Base-by-base conservation (phyloP, 2,797 vertebrate genomes). In the Setipinna tenuifilis region DNA sequence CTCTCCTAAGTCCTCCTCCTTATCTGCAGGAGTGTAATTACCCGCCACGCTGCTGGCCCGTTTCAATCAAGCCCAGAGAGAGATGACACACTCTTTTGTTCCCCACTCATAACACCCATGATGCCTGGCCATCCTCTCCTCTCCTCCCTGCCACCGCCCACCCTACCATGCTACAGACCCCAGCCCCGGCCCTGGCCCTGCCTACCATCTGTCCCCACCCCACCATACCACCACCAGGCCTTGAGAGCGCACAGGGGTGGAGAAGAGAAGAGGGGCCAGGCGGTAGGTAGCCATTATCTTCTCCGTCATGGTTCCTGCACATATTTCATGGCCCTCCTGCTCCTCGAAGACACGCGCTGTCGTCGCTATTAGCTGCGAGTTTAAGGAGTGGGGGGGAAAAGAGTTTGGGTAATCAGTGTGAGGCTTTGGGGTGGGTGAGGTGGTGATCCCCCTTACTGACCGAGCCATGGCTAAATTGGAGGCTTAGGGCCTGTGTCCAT, bases 301-400 rank as follows among this genome's bases (percentile, higher is more conserved):
- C 86, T 92, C 89, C 89, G 95, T 95, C 94, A 95, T 94, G 94
- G 91, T 94, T 91, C 91, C 90, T 94, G 93, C 94, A 95, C 95
- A 94, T 94, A 92, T 95, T 95, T 95, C 94, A 96, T 93, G 68
- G 68, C 31, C 28, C 28, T 35, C 93, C 93, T 90, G 14, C 68
- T 17, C 10, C 25, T 68, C 23, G 1, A 28, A 4, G 68, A 35
- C 31, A 12, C 23, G 3, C 62, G n/a, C 31, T 0, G 11, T 28
- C 5, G 6, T 10, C 14, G 92, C 92, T 90, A 93, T 94, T 93
- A 95, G 92, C 89, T 86, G 91, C 88, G 14, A 19, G 68, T 82
- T 88, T 89, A 89, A 89, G 85, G 86, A 90, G 85, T 87, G 84
- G 87, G 84, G 87, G 46, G 46, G 46, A 10, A 48, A 10, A 89